phyloP scores from a whole-genome alignment of 2,113 vertebrate genomes.

The Urocynchramus pylzowi region DNA sequence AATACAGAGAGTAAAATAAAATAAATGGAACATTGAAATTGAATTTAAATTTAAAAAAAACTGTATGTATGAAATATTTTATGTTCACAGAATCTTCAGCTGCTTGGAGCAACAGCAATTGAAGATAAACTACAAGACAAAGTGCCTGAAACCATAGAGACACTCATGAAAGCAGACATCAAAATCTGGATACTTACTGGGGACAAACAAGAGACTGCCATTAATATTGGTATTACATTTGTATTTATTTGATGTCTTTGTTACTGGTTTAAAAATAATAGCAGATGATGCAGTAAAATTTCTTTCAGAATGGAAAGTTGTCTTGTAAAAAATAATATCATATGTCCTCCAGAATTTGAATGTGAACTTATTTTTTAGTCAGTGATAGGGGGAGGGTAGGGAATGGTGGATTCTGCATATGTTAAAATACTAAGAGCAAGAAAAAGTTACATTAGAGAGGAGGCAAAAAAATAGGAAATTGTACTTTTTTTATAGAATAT shows the following conservation, averaged over 20 bases:
- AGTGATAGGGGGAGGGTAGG: not conserved
- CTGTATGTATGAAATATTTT: not conserved
- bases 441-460: not conserved
- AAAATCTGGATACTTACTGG: constrained; percentile 99
- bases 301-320: not conserved
- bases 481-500: not conserved
- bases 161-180: constrained; percentile 95
- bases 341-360: not conserved
- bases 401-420: not conserved
- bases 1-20: not conserved
- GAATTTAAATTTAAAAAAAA: not conserved
- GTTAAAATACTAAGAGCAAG: not conserved
- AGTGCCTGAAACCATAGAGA: constrained; percentile 97
- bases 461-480: not conserved
- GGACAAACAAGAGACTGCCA: constrained; percentile 98
- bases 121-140: constrained; percentile 96
- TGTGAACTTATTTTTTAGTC: not conserved
- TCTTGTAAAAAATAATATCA: not conserved
- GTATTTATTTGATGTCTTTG: not conserved
- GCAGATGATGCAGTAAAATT: not conserved
- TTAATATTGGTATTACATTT: constrained; percentile 87
- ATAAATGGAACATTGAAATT: not conserved
- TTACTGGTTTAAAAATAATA: not conserved
- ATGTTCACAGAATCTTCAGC: constrained; percentile 86
- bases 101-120: constrained; percentile 95